Conservation (phyloP, 2,888 invertebrate genomes). For the Kuschelorhynchus macadamiae region DNA sequence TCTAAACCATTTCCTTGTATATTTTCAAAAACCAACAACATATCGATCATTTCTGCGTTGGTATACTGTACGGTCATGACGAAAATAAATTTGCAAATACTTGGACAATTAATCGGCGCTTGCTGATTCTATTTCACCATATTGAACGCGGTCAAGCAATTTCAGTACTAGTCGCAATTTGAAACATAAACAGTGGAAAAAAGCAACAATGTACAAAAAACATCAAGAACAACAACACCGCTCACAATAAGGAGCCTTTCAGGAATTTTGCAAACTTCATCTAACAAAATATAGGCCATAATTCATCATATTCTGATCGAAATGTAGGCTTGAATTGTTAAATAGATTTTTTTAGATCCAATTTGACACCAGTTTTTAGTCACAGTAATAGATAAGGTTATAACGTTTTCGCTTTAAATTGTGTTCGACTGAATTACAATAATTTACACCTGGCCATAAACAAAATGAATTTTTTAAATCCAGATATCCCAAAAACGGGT, state of each 20-base stretch:
- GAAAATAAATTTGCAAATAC: neutral
- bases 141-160: too few species aligned
- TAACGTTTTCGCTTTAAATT: neutral
- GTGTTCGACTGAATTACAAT: neutral
- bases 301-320: neutral
- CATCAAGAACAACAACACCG: neutral
- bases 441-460: neutral
- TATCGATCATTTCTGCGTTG: neutral
- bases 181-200: neutral
- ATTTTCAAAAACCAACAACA: too few species aligned
- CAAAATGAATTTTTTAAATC: too few species aligned
- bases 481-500: too few species aligned
- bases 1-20: too few species aligned
- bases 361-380: conserved; percentile 1
- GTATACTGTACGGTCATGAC: conserved; percentile 3
- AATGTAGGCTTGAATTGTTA: neutral
- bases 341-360: neutral
- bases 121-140: neutral
- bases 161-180: neutral
- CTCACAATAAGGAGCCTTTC: neutral
- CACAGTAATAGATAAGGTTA: neutral
- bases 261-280: neutral
- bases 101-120: neutral
- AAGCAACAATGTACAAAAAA: neutral
- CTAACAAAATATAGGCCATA: neutral